A percentile compares a stretch with the other conserved stretches of the same genome.
Evolutionary conservation across 1,140 invertebrate genomes (phyloP).

Genomic region (Caenorhabditis inopinata): DNA sequence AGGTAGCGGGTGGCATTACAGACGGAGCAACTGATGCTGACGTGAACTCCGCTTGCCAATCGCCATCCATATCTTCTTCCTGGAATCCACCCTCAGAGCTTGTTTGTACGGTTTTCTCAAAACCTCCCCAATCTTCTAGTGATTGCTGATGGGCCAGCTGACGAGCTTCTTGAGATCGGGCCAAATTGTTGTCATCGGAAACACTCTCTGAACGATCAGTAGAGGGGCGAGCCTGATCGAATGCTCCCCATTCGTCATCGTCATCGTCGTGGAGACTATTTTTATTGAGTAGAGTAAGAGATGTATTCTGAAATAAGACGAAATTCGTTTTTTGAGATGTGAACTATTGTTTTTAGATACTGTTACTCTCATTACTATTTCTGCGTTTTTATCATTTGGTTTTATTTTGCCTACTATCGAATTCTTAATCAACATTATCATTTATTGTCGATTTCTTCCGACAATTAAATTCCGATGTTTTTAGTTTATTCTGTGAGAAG

Average conservation of each 20-base stretch:
- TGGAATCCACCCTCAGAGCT: too few relatives aligned
- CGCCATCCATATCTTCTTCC: too few relatives aligned
- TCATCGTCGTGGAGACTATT: not conserved
- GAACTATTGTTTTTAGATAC: too few relatives aligned
- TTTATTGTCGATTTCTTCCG: too few relatives aligned
- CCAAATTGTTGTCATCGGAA: not conserved
- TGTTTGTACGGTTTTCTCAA: not conserved
- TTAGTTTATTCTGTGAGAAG: too few relatives aligned
- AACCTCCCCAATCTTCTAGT: not conserved
- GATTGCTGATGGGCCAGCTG: constrained; percentile 9
- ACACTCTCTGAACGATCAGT: not conserved
- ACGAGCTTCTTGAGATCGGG: not conserved
- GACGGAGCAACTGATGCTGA: not conserved
- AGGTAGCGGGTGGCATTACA: not conserved
- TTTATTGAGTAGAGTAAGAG: too few relatives aligned
- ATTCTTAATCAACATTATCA: too few relatives aligned
- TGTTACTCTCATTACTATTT: too few relatives aligned
- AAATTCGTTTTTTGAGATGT: not conserved
- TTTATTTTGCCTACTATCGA: too few relatives aligned
- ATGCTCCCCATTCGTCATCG: constrained; percentile 7
- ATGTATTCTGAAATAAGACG: not conserved
- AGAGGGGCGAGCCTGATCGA: not conserved
- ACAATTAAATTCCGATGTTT: too few relatives aligned
- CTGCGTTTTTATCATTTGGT: too few relatives aligned
- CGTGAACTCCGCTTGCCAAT: not conserved